Base-by-base conservation (phyloP, 1,140 invertebrate genomes). In the Meloidogyne exigua region DNA sequence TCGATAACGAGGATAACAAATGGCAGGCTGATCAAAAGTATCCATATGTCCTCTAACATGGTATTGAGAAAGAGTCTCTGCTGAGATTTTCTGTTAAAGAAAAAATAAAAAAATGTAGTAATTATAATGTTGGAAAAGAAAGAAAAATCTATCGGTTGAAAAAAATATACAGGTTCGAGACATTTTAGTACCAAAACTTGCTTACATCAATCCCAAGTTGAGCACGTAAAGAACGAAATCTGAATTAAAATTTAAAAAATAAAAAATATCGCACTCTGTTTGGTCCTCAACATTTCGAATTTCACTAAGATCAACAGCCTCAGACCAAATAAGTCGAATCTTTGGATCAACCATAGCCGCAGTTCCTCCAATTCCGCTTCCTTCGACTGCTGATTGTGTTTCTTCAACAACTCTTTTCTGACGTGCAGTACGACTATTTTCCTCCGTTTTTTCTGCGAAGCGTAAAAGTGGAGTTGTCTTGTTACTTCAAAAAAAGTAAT, bases 41-140 rank as follows among this genome's bases (percentile, higher is more conserved):
- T 86, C 86, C 42, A 87, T 82, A 63, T 86, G 86, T 10, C 83
- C 86, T 39, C 80, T 68, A 12, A 86, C 74, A 71, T 86, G 77
- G 68, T 85, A 86, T 25, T 81, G 79, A 26, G 79, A 68, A 28
- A 86, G 65, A 15, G 84, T 86, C 15, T 86, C 86, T 21, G 79
- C 64, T 4, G 84, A 80, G 42, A 86, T 88, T 67, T 72, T 57
- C 83, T 84, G 68, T 68, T 80, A 83, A 42, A 32, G 44, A 26
- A 2, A 79, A 32, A 26, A 26, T 15, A 12, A 12, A 32, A 68
- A 49, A 21, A 73, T 49, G 3, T 62, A 18, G n/a, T n/a, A n/a
- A n/a, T n/a, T n/a, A n/a, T n/a, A n/a, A n/a, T n/a, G n/a, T n/a
- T n/a, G n/a, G n/a, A n/a, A n/a, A n/a, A n/a, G n/a, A n/a, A n/a